Conservation (phyloP, 2,888 invertebrate species). For the Sisyra nigra region DNA sequence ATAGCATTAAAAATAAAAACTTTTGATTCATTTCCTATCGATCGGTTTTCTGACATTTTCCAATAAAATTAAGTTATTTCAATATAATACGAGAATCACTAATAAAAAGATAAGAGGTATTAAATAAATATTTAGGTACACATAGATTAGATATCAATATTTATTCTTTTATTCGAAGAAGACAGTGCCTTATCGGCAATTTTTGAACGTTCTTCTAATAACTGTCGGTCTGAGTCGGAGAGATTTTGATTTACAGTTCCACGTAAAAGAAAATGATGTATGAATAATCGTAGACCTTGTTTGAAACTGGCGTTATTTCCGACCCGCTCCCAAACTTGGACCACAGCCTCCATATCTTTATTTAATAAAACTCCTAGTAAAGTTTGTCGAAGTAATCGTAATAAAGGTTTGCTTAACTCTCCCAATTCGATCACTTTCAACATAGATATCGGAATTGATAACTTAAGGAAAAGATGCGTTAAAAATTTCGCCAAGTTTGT, state of each 20-base stretch:
- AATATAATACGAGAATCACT: too few species aligned
- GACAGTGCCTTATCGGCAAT: neutral
- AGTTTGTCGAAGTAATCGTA: conserved; percentile 66
- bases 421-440: conserved; percentile 75
- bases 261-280: conserved; percentile 70
- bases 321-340: conserved; percentile 53
- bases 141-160: too few species aligned
- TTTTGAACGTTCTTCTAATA: neutral
- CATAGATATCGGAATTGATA: conserved; percentile 63
- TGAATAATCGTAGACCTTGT: conserved; percentile 69
- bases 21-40: too few species aligned
- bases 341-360: conserved; percentile 38
- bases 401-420: conserved; percentile 61
- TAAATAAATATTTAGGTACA: too few species aligned
- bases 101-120: too few species aligned
- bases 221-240: conserved; percentile 26
- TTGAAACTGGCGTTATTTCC: conserved; percentile 63
- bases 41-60: too few species aligned
- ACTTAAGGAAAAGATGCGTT: conserved; percentile 60
- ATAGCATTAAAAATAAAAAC: too few species aligned
- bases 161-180: neutral
- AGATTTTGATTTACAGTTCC: conserved; percentile 49
- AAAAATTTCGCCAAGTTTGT: conserved; percentile 66
- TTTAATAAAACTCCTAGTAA: conserved; percentile 57
- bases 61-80: too few species aligned